phyloP scores from a whole-genome alignment of 2,113 vertebrate genomes.

The Ptilorrhoa leucosticta region DNA sequence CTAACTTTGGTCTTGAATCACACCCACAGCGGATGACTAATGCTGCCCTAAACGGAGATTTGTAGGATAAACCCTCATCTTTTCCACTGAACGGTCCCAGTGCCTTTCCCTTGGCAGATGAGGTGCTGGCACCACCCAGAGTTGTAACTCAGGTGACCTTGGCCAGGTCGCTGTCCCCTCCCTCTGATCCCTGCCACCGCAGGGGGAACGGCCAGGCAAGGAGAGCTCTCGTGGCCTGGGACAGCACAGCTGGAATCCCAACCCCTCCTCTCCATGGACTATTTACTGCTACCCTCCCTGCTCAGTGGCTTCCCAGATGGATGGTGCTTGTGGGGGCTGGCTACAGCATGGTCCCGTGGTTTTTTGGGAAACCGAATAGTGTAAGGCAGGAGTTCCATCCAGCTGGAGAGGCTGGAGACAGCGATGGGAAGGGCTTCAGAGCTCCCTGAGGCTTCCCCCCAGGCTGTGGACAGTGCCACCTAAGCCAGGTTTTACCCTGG shows the following conservation, averaged over 20 bases:
- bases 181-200: not conserved
- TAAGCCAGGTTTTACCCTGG: not conserved
- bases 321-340: not conserved
- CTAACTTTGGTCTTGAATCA: slow-evolving; percentile 44
- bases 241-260: not conserved
- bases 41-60: not conserved
- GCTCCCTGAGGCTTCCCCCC: rapidly evolving
- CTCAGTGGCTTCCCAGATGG: not conserved
- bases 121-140: not conserved
- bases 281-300: not conserved
- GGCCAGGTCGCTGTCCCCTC: not conserved
- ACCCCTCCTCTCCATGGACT: not conserved
- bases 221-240: not conserved
- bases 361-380: not conserved
- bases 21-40: slow-evolving; percentile 53
- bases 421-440: rapidly evolving
- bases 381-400: not conserved
- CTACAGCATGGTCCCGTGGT: rapidly evolving
- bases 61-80: not conserved
- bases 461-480: not conserved
- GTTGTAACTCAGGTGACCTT: not conserved
- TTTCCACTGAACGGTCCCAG: not conserved
- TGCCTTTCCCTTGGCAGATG: not conserved
- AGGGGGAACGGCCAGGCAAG: not conserved
- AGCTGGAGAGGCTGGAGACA: not conserved